Conservation (phyloP, 2,797 vertebrate genomes). For the Syngnathus acus region DNA sequence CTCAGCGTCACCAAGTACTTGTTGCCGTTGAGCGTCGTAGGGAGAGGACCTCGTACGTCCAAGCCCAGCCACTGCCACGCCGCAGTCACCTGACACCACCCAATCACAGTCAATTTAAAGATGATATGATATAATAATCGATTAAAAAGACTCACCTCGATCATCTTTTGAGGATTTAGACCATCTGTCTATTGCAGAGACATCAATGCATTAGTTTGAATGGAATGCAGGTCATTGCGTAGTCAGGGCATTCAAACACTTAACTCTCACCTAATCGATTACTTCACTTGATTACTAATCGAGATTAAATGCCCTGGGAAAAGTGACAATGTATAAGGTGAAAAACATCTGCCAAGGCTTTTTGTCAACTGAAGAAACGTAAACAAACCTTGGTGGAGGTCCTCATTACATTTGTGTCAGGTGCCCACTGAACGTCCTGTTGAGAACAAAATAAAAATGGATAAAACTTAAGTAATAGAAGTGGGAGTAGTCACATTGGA, state of each 20-base stretch:
- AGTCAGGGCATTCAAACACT: not conserved
- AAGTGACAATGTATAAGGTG: not conserved
- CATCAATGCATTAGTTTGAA: slow-evolving; percentile 8
- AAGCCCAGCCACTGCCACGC: slow-evolving; percentile 69
- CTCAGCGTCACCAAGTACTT: slow-evolving; percentile 56
- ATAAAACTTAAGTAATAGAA: not conserved
- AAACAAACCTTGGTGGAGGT: slow-evolving; percentile 25
- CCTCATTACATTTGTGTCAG: slow-evolving; percentile 31
- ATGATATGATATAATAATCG: not conserved
- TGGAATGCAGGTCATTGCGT: not conserved
- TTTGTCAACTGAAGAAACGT: not conserved
- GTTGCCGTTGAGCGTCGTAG: slow-evolving; percentile 46
- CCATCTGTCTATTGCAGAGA: slow-evolving; percentile 31
- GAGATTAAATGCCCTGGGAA: not conserved
- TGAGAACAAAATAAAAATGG: slow-evolving; percentile 4
- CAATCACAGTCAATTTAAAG: not conserved
- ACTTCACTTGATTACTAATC: not conserved
- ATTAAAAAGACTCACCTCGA: slow-evolving; percentile 35
- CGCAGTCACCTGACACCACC: slow-evolving; percentile 51
- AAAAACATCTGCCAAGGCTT: not conserved
- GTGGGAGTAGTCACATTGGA: not conserved
- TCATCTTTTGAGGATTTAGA: slow-evolving; percentile 33
- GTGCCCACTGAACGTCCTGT: slow-evolving; percentile 59
- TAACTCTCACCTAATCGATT: not conserved
- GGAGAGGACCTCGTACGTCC: slow-evolving; percentile 63